These are phyloP conservation scores for Theristus sp. DNA, from an alignment of 2,888 invertebrate genomes.

Conservation along the genomic window DNA sequence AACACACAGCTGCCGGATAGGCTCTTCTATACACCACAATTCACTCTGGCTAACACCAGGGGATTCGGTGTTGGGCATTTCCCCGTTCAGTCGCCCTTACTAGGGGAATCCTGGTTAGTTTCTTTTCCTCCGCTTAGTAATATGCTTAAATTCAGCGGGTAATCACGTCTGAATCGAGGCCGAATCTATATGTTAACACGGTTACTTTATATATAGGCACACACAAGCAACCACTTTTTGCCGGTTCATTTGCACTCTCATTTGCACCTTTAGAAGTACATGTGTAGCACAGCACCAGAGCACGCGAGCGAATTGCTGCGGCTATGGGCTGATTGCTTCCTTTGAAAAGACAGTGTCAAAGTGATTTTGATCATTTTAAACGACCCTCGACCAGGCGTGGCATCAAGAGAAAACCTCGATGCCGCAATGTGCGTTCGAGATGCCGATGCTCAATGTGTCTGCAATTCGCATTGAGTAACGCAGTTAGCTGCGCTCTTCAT, in stretches of 20 bases:
- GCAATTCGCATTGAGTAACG: background rate
- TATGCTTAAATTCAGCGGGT: background rate
- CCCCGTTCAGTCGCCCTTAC: background rate
- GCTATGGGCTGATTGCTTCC: background rate
- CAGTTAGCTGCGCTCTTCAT: background rate
- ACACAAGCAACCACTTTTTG: too few species aligned
- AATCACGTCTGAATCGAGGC: background rate
- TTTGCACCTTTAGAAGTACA: background rate
- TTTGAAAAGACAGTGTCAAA: too few species aligned
- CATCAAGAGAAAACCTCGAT: background rate
- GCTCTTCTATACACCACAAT: slow-evolving; percentile 39
- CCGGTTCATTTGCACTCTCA: background rate
- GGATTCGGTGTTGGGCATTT: background rate
- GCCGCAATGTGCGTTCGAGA: background rate
- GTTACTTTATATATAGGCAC: background rate
- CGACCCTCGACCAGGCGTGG: background rate
- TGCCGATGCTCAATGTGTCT: background rate
- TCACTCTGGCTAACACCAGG: slow-evolving; percentile 23
- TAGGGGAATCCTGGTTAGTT: background rate
- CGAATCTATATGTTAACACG: background rate
- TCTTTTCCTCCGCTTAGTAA: background rate
- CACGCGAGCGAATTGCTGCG: too few species aligned
- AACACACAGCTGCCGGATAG: slow-evolving; percentile 8
- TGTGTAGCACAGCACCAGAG: too few species aligned
- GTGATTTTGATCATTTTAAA: too few species aligned